Base-by-base conservation (phyloP, 2,888 invertebrate genomes). In the Abrostola triplasia region DNA sequence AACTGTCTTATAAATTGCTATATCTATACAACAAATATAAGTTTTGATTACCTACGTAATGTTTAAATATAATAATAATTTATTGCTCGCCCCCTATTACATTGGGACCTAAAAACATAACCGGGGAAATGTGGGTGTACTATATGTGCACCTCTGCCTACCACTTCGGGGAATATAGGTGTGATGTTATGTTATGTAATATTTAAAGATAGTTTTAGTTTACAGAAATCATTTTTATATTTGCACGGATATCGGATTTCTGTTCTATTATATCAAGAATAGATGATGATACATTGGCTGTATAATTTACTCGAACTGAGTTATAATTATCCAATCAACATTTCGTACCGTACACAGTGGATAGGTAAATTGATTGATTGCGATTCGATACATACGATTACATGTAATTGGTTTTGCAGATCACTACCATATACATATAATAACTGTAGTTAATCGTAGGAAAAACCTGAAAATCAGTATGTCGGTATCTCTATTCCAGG, bases 331-430 rank as follows among this genome's bases (percentile, higher is more conserved):
- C 40, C 37, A 57, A 65, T 67, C 38, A 61, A 53, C 60, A 57
- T 58, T 52, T 58, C 35, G 36, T 49, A 37, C 49, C 47, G 36
- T 48, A 41, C 36, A 41, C 9, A 54, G 40, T 47, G 50, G 40
- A 52, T 55, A 12, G 44, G 6, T 38, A 55, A 52, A 55, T 48
- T 11, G 38, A 67, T 64, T 60, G 38, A 67, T 64, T 58, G 35
- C 12, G 35, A 73, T 69, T 64, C 47, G 51, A 60, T 56, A 64
- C 40, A 63, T 44, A 53, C 54, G 8, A 63, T 49, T 61, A 44
- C 13, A 0, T 7, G 6, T 47, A 67, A 55, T 56, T n/a, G 41
- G 67, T 67, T 77, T 38, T 54, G 7, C 48, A 37, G 36, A 42
- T 47, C 38, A 52, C 10, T 42, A 63, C 13, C 9, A 13, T n/a